Evolutionary conservation across 2,888 invertebrate species (phyloP).

Genomic region (Antheraea assamensis): DNA sequence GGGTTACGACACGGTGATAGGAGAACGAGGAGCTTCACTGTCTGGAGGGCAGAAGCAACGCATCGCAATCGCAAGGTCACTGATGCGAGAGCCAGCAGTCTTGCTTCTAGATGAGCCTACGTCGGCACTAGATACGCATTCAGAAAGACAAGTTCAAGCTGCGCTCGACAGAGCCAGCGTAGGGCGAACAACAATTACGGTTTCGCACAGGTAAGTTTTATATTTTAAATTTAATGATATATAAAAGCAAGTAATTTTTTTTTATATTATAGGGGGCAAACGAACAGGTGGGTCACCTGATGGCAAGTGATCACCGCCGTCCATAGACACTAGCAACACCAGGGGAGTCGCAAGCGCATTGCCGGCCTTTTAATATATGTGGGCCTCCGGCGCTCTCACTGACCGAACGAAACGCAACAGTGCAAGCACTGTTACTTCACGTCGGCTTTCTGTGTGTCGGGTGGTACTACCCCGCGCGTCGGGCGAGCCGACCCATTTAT

Average conservation of each 20-base stretch:
- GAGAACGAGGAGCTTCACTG: conserved; percentile 90
- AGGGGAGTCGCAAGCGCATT: too few species aligned
- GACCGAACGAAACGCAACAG: too few species aligned
- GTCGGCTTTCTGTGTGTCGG: too few species aligned
- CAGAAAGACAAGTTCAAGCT: conserved; percentile 90
- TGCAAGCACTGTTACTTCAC: too few species aligned
- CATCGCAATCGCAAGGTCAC: conserved; percentile 91
- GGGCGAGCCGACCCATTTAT: too few species aligned
- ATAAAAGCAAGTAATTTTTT: not conserved
- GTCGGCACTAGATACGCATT: conserved; percentile 90
- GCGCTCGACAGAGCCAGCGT: conserved; percentile 87
- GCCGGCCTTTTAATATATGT: too few species aligned
- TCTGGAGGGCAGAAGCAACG: conserved; percentile 93
- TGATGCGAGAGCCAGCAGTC: conserved; percentile 89
- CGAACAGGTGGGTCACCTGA: too few species aligned
- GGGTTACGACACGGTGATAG: conserved; percentile 90
- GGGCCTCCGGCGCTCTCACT: too few species aligned
- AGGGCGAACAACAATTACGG: conserved; percentile 88
- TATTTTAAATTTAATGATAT: not conserved
- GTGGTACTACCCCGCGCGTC: too few species aligned
- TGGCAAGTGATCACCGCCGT: too few species aligned
- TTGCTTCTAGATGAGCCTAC: conserved; percentile 91
- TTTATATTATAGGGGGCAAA: too few species aligned
- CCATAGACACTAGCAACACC: too few species aligned
- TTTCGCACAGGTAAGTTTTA: conserved; percentile 82